Conservation (phyloP, 2,888 invertebrate species). For the Coleophora flavipennella region DNA sequence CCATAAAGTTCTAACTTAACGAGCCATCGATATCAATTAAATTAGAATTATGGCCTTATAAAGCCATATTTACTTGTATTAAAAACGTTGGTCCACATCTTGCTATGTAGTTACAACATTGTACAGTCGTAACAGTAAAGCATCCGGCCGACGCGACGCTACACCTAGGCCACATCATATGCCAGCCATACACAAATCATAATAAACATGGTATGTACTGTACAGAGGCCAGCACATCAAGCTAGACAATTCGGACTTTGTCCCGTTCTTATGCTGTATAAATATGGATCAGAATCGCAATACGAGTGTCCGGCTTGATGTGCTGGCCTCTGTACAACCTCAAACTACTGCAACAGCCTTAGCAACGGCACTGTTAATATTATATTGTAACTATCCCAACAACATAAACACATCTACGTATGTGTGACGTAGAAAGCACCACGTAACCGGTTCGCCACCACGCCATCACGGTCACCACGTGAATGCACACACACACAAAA, state of each 20-base stretch:
- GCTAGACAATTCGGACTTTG: no score
- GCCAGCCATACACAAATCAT: conserved; percentile 58
- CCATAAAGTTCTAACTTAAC: neutral
- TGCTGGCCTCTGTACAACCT: no score
- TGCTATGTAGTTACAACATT: conserved; percentile 18
- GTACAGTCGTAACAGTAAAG: conserved; percentile 24
- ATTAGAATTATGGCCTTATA: no score
- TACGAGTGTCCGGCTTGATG: no score
- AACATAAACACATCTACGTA: conserved; percentile 48
- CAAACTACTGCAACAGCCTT: conserved; percentile 48
- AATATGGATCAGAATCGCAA: no score
- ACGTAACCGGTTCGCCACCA: conserved; percentile 51
- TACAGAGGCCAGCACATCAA: no score
- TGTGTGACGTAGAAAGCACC: conserved; percentile 62
- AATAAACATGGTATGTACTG: conserved; percentile 56
- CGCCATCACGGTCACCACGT: conserved; percentile 46
- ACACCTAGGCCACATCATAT: conserved; percentile 49
- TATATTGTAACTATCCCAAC: conserved; percentile 49
- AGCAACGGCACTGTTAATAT: conserved; percentile 4
- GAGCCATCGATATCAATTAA: no score
- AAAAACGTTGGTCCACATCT: neutral
- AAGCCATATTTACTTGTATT: neutral
- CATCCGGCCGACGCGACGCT: conserved; percentile 29
- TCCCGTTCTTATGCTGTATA: no score
- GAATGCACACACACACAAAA: conserved; percentile 59